These are phyloP conservation scores for Orchestia grillus DNA, from an alignment of 1,140 invertebrate genomes.

Conservation along the genomic window DNA sequence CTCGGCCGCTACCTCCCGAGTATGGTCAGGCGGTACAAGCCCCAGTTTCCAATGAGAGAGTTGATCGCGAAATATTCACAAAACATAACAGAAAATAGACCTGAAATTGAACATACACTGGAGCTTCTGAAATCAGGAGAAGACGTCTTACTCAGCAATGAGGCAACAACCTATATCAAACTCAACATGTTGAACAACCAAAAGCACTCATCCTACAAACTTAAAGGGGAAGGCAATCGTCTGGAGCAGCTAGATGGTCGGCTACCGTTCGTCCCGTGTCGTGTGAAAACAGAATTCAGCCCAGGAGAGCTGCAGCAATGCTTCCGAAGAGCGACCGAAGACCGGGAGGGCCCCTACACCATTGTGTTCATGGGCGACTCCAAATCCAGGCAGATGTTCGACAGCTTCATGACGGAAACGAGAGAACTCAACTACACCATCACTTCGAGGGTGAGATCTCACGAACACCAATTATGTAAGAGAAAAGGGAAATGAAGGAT, in stretches of 20 bases:
- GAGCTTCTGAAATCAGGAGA: not conserved
- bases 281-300: not conserved
- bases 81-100: not conserved
- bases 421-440: not conserved
- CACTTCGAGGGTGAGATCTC: not conserved
- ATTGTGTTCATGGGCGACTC: conserved; percentile 45
- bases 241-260: conserved; percentile 22
- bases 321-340: not conserved
- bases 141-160: not conserved
- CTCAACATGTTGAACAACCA: conserved; percentile 17
- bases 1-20: not conserved
- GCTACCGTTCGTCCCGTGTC: conserved; percentile 39
- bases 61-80: not conserved
- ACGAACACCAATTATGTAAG: not conserved
- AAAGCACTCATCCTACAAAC: not conserved
- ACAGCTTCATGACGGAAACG: not conserved
- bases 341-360: conserved; percentile 21
- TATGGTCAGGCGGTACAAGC: not conserved
- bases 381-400: not conserved
- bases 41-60: not conserved
- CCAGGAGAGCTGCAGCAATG: not conserved
- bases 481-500: not conserved
- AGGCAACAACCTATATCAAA: not conserved
- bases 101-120: not conserved
- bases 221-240: not conserved